Base-by-base conservation (phyloP, 2,797 vertebrate species). In the Enteromius fasciolatus region DNA sequence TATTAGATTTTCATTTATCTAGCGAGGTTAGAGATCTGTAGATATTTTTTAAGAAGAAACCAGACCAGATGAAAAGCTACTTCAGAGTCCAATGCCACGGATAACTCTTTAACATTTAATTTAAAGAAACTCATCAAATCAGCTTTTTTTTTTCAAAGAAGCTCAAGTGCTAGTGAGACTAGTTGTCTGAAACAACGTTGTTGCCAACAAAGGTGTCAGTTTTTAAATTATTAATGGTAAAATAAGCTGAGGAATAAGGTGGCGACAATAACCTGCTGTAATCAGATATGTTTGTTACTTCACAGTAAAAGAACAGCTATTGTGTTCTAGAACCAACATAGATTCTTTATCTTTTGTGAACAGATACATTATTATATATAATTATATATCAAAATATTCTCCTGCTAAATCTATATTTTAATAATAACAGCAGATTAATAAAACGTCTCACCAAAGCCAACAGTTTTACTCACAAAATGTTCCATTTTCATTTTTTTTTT, bases 191-290 rank as follows among this genome's bases (percentile, higher is more conserved):
- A 75, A 78, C 31, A 67, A 63, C 25, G 33, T 31, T 23, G 48
- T 33, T 85, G 82, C 86, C 89, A 89, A 52, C 85, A 85, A 69
- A 87, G 84, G 85, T 89, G 88, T 88, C 54, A 61, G 78, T 46
- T n/a, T 69, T 80, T 91, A 31, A 86, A 90, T 88, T 80, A 88
- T 89, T 85, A 63, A 90, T 83, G 86, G 89, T 86, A 82, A 90
- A 44, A n/a, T 57, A 79, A 89, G 67, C 68, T 41, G 46, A 74
- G 78, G 67, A 78, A 70, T 88, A 79, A 81, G 86, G 85, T 88
- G 86, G 86, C 44, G 23, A 76, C 63, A 76, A 83, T 82, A 68
- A 73, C 76, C 75, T 54, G 33, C 48, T 76, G 82, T 68, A 66
- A 86, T 72, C 20, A 64, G 67, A 86, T 84, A 87, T 52, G 31